Base-by-base conservation (phyloP, 2,113 vertebrate genomes). In the Azemiops feae region DNA sequence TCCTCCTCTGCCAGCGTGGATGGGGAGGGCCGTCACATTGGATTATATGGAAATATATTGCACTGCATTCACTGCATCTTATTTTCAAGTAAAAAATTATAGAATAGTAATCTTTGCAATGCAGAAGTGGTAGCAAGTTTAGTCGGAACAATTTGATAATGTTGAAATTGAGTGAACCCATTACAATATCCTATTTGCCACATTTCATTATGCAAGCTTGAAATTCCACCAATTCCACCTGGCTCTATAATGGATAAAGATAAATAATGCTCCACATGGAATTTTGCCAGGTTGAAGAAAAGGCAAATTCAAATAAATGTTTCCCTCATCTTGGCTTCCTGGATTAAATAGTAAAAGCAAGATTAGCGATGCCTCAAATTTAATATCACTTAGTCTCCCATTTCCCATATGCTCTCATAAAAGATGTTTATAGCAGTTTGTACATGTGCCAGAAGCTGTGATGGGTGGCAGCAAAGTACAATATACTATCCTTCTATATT, bases 331-430 rank as follows among this genome's bases (percentile, higher is more conserved):
- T 54, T 47, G 53, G 81, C n/a, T 93, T 86, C 89, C 92, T 87
- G 89, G 9, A 90, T 16, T 34, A 93, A 93, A 87, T 64, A 52
- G 55, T n/a, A 58, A 90, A 58, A 85, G 50, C 34, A 45, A 87
- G 88, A 89, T 90, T 92, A 87, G 47, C 85, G 27, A 94, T 89
- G 74, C 0, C 92, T 96, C 95, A 95, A 85, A 92, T 95, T 95
- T 97, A 96, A 95, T 30, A 10, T 96, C 54, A 1, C 27, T 6
- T 85, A n/a, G 88, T 93, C 5, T 91, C 22, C 94, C 96, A 91
- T 96, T 95, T 97, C 92, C 91, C 97, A 97, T 96, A 95, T 97
- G 97, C 92, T 97, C 96, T 92, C 93, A 96, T 95, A 95, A 96
- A 94, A 4, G 25, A 85, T 0, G 0, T 95, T 96, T 94, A 95